phyloP scores from a whole-genome alignment of 2,888 invertebrate genomes.

The Dryadula phaetusa region DNA sequence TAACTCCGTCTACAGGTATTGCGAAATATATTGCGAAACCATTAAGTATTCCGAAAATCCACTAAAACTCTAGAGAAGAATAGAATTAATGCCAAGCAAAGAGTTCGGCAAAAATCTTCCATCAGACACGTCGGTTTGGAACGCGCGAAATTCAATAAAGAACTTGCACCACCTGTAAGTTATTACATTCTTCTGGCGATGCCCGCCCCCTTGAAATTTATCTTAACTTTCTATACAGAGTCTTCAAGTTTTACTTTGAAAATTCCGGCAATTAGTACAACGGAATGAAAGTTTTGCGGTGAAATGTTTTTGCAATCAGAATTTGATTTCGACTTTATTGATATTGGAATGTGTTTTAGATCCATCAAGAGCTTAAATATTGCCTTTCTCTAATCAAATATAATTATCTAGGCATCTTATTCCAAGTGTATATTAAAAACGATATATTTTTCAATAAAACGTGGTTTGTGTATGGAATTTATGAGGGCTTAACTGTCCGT shows the following conservation, averaged over 20 bases:
- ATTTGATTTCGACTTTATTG: conserved; percentile 41
- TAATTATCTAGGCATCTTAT: background rate
- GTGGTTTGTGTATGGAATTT: background rate
- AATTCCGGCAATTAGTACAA: conserved; percentile 77
- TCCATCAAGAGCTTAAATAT: conserved; percentile 37
- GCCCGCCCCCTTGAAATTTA: conserved; percentile 71
- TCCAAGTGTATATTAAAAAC: too few species aligned
- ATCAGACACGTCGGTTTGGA: conserved; percentile 80
- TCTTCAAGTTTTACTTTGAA: conserved; percentile 78
- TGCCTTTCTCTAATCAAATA: conserved; percentile 42
- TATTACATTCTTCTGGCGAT: conserved; percentile 82
- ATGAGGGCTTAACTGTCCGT: background rate
- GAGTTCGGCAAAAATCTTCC: conserved; percentile 80
- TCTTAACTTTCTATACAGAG: conserved; percentile 73
- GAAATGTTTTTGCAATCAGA: conserved; percentile 66
- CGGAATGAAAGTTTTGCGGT: conserved; percentile 63
- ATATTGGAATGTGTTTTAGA: conserved; percentile 41
- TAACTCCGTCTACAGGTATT: background rate
- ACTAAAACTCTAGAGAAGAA: conserved; percentile 62
- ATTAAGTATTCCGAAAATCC: conserved; percentile 48
- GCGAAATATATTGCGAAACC: background rate
- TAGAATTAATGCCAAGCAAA: conserved; percentile 75
- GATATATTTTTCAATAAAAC: background rate
- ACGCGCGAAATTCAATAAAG: conserved; percentile 84
- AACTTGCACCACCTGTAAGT: conserved; percentile 80